Percentiles rank a stretch among this genome's conserved stretches.
Conservation (phyloP, 2,888 invertebrate genomes). For the Reticulitermes lucifugus region DNA sequence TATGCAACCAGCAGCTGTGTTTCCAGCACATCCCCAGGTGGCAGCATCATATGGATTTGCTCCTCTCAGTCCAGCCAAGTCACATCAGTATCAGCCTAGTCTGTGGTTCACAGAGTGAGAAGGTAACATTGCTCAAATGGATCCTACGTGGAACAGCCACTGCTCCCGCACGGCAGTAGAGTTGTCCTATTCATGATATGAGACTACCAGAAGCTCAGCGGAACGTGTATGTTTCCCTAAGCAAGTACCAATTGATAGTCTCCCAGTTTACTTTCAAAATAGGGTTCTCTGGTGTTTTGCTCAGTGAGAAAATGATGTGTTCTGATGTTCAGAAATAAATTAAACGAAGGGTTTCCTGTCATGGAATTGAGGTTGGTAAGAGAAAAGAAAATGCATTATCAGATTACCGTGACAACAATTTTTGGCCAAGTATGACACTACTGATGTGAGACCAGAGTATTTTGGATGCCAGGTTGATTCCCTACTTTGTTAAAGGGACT, state of each 20-base stretch:
- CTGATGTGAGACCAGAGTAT: not conserved
- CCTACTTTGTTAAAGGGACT: not conserved
- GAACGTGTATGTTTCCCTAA: not conserved
- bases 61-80: slow-evolving; percentile 77
- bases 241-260: not conserved
- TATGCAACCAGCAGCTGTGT: slow-evolving; percentile 72
- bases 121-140: not conserved
- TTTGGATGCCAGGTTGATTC: not conserved
- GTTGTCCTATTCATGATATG: no score
- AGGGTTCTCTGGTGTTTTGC: not conserved
- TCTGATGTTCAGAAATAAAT: not conserved
- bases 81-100: slow-evolving; percentile 75
- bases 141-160: no score
- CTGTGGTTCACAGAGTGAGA: slow-evolving; percentile 81
- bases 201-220: not conserved
- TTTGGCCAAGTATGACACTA: slow-evolving; percentile 25
- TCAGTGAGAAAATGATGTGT: not conserved
- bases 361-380: not conserved
- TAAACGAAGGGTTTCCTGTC: not conserved
- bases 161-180: no score
- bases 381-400: not conserved
- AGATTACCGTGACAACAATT: not conserved
- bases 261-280: not conserved
- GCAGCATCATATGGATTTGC: slow-evolving; percentile 74
- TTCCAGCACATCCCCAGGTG: slow-evolving; percentile 74